Evolutionary conservation across 2,888 invertebrate species (phyloP).

Genomic region (Dynastes grantii): DNA sequence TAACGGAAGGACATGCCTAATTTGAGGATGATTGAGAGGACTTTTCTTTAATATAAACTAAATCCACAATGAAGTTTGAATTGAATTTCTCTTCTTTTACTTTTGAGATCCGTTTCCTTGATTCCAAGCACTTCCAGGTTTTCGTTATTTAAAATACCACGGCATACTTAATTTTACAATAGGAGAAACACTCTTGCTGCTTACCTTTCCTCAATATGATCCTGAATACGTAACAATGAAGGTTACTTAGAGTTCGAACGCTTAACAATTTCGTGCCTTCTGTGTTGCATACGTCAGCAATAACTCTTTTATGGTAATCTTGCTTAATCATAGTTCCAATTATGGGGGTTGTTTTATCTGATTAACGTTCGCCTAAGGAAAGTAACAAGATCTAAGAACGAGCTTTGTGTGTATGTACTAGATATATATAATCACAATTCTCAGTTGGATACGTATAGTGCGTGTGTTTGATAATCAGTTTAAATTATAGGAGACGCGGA

Average conservation of each 20-base stretch:
- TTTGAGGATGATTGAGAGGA: too few relatives aligned
- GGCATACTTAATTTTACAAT: too few relatives aligned
- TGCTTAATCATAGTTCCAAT: constrained; percentile 45
- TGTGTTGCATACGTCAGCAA: constrained; percentile 27
- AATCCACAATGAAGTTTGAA: too few relatives aligned
- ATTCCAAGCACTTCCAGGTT: too few relatives aligned
- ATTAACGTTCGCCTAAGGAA: constrained; percentile 25
- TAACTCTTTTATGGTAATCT: constrained; percentile 44
- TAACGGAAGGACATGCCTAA: too few relatives aligned
- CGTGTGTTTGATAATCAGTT: constrained; percentile 41
- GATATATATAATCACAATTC: constrained; percentile 15
- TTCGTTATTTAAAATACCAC: too few relatives aligned
- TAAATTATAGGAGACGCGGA: constrained; percentile 31
- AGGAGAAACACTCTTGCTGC: too few relatives aligned
- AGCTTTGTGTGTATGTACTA: constrained; percentile 5
- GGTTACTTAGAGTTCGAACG: neutral
- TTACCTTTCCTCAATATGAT: neutral
- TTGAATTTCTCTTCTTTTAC: too few relatives aligned
- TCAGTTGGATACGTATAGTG: constrained; percentile 8
- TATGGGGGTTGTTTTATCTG: constrained; percentile 39
- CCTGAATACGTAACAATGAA: neutral
- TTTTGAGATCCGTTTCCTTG: too few relatives aligned
- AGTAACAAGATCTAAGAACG: constrained; percentile 36
- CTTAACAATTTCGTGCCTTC: constrained; percentile 32
- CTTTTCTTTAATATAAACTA: too few relatives aligned